Base-by-base conservation (phyloP, 1,140 invertebrate species). In the Drosophila dunni region DNA sequence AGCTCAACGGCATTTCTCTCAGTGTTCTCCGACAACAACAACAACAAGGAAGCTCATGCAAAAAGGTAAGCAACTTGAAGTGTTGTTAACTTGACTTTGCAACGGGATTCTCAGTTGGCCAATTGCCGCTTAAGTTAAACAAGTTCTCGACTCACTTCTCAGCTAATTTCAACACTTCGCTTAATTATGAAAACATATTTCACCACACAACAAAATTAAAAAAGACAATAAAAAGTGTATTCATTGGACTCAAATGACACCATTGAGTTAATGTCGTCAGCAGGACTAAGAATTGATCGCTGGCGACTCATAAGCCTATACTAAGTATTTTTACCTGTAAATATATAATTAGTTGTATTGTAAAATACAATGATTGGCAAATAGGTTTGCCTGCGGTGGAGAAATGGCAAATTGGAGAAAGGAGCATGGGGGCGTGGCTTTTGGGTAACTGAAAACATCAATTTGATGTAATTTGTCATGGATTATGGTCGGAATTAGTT, bases 1-100 rank as follows among this genome's bases (percentile, higher is more conserved):
- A 80, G 78, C 72, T 69, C 70, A 68, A 75, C 77, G 75, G 77
- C 77, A 79, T 73, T 73, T 68, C 71, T 20, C 54, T 33, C 54
- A n/a, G 20, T 53, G 54, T 67, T 44, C 17, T 11, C 34, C 20
- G 33, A 24, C 44, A 69, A 74, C 24, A 29, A 29, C 24, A 40
- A 24, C 44, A 69, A 74, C 75, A 68, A 78, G 70, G 69, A 79
- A 79, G 75, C 69, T 74, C 70, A 54, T 68, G 78, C 73, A 61
- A 50, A 54, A 79, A 79, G 78, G 78, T 79, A 79, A 79, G 65
- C 58, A 54, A 69, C 45, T 50, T 50, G 3, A 24, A 50, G 11
- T 17, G 56, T 38, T 67, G 40, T 20, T 36, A 34, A 9, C 29
- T 44, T 56, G 38, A 50, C n/a, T 42, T 5, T 29, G 24, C 58